Percentiles rank a stretch among this genome's conserved stretches.
Evolutionary conservation across 53 echinoderm and acorn worm species (phyloP).

Genomic region (Stichopus horrens): DNA sequence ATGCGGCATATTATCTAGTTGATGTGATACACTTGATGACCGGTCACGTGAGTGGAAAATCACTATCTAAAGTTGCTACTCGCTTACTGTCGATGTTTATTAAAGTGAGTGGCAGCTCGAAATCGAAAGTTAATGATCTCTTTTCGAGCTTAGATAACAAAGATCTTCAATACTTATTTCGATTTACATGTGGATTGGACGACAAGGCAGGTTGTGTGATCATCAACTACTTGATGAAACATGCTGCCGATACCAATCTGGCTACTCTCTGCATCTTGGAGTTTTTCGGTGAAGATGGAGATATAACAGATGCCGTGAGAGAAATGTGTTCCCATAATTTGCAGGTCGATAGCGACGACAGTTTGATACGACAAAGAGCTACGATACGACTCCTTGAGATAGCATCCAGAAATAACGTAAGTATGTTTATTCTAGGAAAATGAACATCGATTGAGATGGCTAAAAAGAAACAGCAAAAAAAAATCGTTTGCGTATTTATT

Average conservation of each 20-base stretch:
- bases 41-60: neutral
- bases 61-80: neutral
- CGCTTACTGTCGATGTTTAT: neutral
- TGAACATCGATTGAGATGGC: too few relatives aligned
- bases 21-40: too few relatives aligned
- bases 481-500: too few relatives aligned
- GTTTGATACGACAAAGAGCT: neutral
- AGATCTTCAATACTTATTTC: constrained; percentile 15
- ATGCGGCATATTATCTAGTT: constrained; percentile 15
- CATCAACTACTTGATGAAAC: neutral
- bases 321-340: neutral
- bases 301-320: neutral
- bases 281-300: neutral
- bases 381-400: constrained; percentile 8
- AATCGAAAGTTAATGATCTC: too few relatives aligned
- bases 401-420: constrained; percentile 20
- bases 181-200: constrained; percentile 6
- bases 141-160: too few relatives aligned
- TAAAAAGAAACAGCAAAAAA: too few relatives aligned
- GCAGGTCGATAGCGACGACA: neutral
- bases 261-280: neutral
- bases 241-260: neutral
- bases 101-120: too few relatives aligned
- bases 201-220: neutral
- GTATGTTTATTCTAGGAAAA: too few relatives aligned